Conservation (phyloP, 2,888 invertebrate genomes). For the Dichetophora obliterata region DNA sequence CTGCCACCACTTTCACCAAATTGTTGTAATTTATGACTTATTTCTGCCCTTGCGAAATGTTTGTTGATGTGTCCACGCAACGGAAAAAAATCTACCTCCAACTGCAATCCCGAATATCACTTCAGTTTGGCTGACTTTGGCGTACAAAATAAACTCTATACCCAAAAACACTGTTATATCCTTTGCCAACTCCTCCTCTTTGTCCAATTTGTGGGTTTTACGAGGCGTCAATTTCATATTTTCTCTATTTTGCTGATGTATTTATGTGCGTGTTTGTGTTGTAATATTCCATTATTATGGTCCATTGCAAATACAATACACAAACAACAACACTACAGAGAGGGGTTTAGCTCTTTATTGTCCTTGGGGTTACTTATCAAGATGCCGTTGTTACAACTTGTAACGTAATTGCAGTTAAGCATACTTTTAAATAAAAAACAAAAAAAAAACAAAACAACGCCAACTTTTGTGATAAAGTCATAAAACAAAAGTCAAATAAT, state of each 20-base stretch:
- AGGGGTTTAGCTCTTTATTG: not conserved
- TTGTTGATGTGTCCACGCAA: conserved; percentile 16
- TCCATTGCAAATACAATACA: conserved; percentile 26
- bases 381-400: conserved; percentile 4
- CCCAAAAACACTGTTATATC: not conserved
- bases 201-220: conserved; percentile 9
- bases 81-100: not conserved
- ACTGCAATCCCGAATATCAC: not conserved
- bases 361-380: not conserved
- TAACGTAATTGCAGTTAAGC: conserved; percentile 28
- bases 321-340: not conserved
- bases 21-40: conserved; percentile 25
- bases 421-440: not conserved
- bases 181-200: not conserved
- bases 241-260: conserved; percentile 14
- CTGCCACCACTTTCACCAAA: not conserved
- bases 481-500: conserved; percentile 30
- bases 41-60: conserved; percentile 5
- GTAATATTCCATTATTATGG: conserved; percentile 26
- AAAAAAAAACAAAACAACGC: not conserved
- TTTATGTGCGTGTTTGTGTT: conserved; percentile 7
- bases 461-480: conserved; percentile 13
- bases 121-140: not conserved
- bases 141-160: not conserved
- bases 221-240: conserved; percentile 29